These are phyloP conservation scores for Istiophorus platypterus DNA, from an alignment of 2,113 vertebrate species.

Conservation along the genomic window DNA sequence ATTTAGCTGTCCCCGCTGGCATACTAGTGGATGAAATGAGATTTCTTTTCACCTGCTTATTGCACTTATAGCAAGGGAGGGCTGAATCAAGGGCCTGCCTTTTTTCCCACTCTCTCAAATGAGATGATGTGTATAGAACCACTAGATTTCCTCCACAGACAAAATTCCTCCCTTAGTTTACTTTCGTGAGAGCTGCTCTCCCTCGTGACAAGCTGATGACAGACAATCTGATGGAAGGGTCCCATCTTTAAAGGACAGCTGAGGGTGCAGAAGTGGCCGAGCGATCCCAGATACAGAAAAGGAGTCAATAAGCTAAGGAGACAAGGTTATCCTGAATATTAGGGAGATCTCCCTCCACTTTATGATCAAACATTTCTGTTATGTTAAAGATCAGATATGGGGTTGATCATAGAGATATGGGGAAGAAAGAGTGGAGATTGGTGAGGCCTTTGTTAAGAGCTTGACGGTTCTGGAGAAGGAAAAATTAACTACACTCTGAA, in stretches of 20 bases:
- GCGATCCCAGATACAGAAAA: slow-evolving; percentile 22
- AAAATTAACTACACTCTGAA: slow-evolving; percentile 31
- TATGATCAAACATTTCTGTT: slow-evolving; percentile 53
- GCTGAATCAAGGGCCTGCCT: slow-evolving; percentile 21
- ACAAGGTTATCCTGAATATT: slow-evolving; percentile 32
- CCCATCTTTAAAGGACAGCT: slow-evolving; percentile 28
- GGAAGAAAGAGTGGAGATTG: slow-evolving; percentile 30
- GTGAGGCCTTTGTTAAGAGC: slow-evolving; percentile 32
- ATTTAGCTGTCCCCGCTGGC: slow-evolving; percentile 68
- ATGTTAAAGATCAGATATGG: slow-evolving; percentile 43
- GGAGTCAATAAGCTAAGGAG: slow-evolving; percentile 29
- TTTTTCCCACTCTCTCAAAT: slow-evolving; percentile 24
- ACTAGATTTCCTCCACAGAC: slow-evolving; percentile 42
- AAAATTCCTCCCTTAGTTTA: slow-evolving; percentile 40
- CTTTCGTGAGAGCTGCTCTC: slow-evolving; percentile 32
- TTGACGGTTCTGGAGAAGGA: slow-evolving; percentile 11
- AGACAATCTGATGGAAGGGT: slow-evolving; percentile 54
- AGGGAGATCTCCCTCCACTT: slow-evolving; percentile 37
- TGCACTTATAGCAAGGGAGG: slow-evolving; percentile 48
- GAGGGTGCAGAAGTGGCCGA: slow-evolving; percentile 23
- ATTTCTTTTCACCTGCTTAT: slow-evolving; percentile 71
- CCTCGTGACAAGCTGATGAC: slow-evolving; percentile 48
- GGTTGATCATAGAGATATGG: slow-evolving; percentile 31
- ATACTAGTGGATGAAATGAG: slow-evolving; percentile 65
- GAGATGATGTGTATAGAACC: slow-evolving; percentile 41